These are phyloP conservation scores for Cartodere bifasciata DNA, from an alignment of 2,888 invertebrate species.

Conservation along the genomic window DNA sequence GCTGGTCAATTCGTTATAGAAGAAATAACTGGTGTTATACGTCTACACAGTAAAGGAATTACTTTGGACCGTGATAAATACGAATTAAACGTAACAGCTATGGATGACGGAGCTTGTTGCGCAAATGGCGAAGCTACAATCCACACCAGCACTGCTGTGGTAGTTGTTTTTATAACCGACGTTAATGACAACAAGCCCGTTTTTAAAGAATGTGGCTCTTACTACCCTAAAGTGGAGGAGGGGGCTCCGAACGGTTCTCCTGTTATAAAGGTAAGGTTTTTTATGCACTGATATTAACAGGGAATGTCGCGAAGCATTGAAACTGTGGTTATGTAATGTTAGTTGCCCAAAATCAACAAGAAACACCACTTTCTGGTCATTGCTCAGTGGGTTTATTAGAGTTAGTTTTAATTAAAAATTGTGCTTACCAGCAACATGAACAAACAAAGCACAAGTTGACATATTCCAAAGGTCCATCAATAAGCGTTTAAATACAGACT, in stretches of 20 bases:
- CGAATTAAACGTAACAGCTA: slow-evolving; percentile 90
- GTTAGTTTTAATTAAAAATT: too few species aligned
- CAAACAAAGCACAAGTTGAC: too few species aligned
- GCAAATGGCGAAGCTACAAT: slow-evolving; percentile 76
- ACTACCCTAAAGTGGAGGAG: slow-evolving; percentile 89
- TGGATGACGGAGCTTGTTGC: slow-evolving; percentile 97
- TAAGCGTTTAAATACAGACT: too few species aligned
- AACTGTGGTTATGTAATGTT: too few species aligned
- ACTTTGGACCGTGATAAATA: slow-evolving; percentile 87
- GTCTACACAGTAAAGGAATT: slow-evolving; percentile 76
- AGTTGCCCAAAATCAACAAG: too few species aligned
- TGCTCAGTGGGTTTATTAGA: too few species aligned
- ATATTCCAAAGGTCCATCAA: too few species aligned
- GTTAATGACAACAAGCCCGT: slow-evolving; percentile 95
- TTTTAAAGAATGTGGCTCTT: slow-evolving; percentile 86
- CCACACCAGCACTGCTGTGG: slow-evolving; percentile 88
- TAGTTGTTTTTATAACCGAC: slow-evolving; percentile 93
- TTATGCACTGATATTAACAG: too few species aligned
- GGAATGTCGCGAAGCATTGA: too few species aligned
- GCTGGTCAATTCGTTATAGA: slow-evolving; percentile 92
- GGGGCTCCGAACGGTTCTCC: slow-evolving; percentile 89
- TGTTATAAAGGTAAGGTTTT: slow-evolving; percentile 87
- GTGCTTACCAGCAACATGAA: too few species aligned
- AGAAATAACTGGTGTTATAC: slow-evolving; percentile 88
- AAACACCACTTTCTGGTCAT: too few species aligned